A percentile compares a stretch with the other conserved stretches of the same genome.
These are phyloP conservation scores for Anolis apletophallus DNA, from an alignment of 2,797 vertebrate genomes.

Conservation along the genomic window DNA sequence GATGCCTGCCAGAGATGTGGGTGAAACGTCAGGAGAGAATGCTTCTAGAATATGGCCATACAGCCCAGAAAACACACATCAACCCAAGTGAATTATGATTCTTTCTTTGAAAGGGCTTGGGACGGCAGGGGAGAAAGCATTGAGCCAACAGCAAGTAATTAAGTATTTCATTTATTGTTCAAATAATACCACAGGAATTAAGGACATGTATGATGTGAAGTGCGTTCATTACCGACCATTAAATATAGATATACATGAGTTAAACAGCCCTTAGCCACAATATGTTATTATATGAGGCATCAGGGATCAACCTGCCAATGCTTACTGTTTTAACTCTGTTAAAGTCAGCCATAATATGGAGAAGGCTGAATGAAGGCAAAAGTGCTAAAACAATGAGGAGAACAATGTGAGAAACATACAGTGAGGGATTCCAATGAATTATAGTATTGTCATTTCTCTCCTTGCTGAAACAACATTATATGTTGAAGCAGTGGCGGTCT, in stretches of 20 bases:
- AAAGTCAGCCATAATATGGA: constrained; percentile 40
- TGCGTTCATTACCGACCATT: constrained; percentile 64
- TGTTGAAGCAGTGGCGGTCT: constrained; percentile 46
- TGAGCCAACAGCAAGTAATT: constrained; percentile 61
- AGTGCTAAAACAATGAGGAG: constrained; percentile 6
- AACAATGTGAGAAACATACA: constrained; percentile 22
- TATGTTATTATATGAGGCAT: constrained; percentile 43
- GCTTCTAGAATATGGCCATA: too few species aligned
- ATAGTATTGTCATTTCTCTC: constrained; percentile 60
- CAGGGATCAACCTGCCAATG: constrained; percentile 39
- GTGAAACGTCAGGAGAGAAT: too few species aligned
- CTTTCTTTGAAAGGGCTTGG: constrained; percentile 51
- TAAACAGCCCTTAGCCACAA: constrained; percentile 58
- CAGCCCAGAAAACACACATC: too few species aligned
- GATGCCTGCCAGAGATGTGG: too few species aligned
- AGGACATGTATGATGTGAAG: constrained; percentile 61
- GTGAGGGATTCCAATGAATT: constrained; percentile 36
- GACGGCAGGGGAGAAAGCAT: constrained; percentile 42
- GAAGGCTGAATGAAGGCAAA: constrained; percentile 31
- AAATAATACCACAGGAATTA: constrained; percentile 68
- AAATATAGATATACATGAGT: constrained; percentile 57
- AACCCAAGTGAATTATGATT: constrained; percentile 48
- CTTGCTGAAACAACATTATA: constrained; percentile 59
- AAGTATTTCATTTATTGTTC: constrained; percentile 66
- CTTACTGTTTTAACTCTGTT: constrained; percentile 33